phyloP scores from a whole-genome alignment of 2,797 vertebrate genomes.

The Lacerta agilis region DNA sequence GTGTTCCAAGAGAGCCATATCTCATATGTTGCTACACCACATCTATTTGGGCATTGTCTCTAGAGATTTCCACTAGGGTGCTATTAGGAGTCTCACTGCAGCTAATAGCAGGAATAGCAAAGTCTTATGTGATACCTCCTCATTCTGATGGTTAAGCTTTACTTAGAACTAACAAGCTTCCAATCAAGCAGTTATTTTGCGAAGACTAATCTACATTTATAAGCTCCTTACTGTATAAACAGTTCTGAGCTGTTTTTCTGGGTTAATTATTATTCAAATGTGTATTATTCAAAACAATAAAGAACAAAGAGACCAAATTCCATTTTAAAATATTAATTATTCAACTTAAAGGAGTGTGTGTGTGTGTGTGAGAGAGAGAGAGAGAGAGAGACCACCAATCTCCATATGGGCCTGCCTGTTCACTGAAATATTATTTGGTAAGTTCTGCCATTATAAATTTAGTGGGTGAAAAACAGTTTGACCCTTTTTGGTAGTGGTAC shows the following conservation, averaged over 20 bases:
- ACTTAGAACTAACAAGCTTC: neutral
- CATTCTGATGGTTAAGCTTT: neutral
- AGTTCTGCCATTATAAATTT: neutral
- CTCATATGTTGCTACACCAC: no score
- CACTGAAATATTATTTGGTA: neutral
- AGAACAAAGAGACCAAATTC: neutral
- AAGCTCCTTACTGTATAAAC: neutral
- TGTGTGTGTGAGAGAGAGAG: no score
- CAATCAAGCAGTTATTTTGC: neutral
- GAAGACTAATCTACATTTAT: neutral
- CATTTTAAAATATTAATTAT: neutral
- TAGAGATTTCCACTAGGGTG: no score
- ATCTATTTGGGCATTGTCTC: no score
- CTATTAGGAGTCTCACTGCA: no score
- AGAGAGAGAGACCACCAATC: neutral
- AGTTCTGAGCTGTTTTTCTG: neutral
- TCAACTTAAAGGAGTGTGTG: no score
- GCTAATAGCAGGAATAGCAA: no score
- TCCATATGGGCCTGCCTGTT: neutral
- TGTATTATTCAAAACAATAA: neutral
- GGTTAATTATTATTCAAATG: neutral
- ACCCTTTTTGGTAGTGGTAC: neutral
- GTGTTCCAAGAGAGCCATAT: no score
- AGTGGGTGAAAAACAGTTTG: neutral
- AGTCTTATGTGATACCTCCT: neutral